Base-by-base conservation (phyloP, 2,888 invertebrate species). In the Coleophora flavipennella region DNA sequence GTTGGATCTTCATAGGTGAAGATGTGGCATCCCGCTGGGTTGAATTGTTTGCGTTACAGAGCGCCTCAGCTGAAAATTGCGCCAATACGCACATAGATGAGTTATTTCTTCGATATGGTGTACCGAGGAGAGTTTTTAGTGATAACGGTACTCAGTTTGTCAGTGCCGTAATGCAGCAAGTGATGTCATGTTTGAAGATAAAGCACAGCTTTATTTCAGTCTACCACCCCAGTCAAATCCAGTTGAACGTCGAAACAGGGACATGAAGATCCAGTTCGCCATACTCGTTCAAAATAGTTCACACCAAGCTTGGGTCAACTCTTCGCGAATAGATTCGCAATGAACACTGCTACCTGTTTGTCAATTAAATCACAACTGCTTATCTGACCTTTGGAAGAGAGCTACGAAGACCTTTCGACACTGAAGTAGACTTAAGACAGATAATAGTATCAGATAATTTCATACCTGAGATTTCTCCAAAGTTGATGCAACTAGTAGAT, bases 311-410 rank as follows among this genome's bases (percentile, higher is more conserved):
- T 51, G 48, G 50, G 14, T 27, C 26, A 47, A n/a, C 26, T 51
- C 3, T 34, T 47, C 1, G 33, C 39, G 10, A 45, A 48, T 8
- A 33, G 46, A 1, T 51, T 45, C 29, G 45, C 44, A 1, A 46
- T 50, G 45, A 49, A 48, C 14, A 44, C 46, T 0, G 40, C 42
- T 1, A 13, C 0, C 0, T 26, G 28, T 2, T 7, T 1, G 0
- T 8, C 33, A 1, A 67, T 65, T 2, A 53, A 57, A 2, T 44
- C 13, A 49, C 62, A 1, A 48, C 67, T 3, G 64, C 67, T 0
- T 67, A 51, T 31, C 34, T 67, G 1, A 68, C 59, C 8, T 62
- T 59, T 37, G 69, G 57, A 0, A 40, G 68, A 36, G 65, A 73
- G 42, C 33, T 71, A 0, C 43, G 70, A n/a, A 59, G 60, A 1